These are phyloP conservation scores for Ciona savignyi DNA, from an alignment of 23 tunicate genomes.

Conservation along the genomic window DNA sequence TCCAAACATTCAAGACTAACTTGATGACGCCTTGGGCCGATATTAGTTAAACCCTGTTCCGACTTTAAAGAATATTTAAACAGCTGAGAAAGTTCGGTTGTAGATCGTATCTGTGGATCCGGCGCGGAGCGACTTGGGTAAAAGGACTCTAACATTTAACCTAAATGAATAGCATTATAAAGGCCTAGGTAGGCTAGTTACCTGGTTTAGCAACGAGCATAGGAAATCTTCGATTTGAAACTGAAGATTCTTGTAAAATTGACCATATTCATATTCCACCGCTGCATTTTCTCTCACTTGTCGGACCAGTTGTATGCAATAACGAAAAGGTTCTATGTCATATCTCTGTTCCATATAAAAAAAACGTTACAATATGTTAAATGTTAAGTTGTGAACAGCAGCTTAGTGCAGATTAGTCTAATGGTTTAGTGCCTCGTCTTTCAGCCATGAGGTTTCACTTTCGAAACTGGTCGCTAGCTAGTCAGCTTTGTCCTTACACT, in stretches of 20 bases:
- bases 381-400: not conserved
- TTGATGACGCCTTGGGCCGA: not conserved
- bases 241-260: constrained; percentile 3
- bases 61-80: not conserved
- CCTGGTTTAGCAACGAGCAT: constrained; percentile 10
- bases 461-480: no score
- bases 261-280: constrained; percentile 5
- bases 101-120: constrained; percentile 37
- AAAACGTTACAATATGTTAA: not conserved
- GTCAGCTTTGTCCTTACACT: no score
- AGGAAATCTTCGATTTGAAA: not conserved
- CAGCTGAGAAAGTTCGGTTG: constrained; percentile 26
- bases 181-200: no score
- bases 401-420: not conserved
- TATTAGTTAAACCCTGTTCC: no score
- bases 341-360: no score
- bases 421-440: no score
- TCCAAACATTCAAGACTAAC: constrained; percentile 16
- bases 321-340: not conserved
- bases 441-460: no score
- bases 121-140: no score
- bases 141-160: no score
- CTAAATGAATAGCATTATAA: no score
- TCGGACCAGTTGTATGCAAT: not conserved
- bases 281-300: not conserved